Base-by-base conservation (phyloP, 1,140 invertebrate species). In the Bombus confusus region DNA sequence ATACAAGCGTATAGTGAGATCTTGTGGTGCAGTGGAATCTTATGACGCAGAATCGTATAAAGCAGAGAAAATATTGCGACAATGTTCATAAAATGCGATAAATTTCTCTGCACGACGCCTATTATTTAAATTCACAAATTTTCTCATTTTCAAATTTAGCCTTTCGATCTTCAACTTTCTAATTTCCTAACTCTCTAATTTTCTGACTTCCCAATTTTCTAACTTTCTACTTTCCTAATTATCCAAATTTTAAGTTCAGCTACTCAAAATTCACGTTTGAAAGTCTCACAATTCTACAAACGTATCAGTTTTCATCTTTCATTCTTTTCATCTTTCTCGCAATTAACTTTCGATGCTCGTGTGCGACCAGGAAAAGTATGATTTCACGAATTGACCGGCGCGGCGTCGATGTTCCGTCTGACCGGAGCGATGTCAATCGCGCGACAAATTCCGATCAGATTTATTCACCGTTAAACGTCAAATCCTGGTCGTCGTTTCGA, bases 381-480 rank as follows among this genome's bases (percentile, higher is more conserved):
- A 78, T 79, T 84, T n/a, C 47, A n/a, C 37, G 47, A n/a, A 62
- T 34, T 43, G 18, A 43, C 22, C 13, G 39, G 47, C 13, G 25
- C 47, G 6, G 18, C 47, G 6, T 41, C 39, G 64, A 68, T 52
- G 41, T 43, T 64, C 31, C 28, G 22, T 1, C 8, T 43, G 4
- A 25, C 1, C 3, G 64, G 47, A 22, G 34, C 64, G 64, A 71
- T 28, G n/a, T 62, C 22, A 18, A 31, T 18, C 31, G 31, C 52
- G 52, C 39, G 34, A 62, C n/a, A 80, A 71, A 71, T 80, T 80
- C 64, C 13, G 47, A 75, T 62, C 69, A 34, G 34, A 81, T 74
- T 57, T 81, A 74, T 57, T 85, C 78, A 34, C 69, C 43, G 71
- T 57, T 74, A 75, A 73, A 72, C 57, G 78, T 52, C 78, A 47